These are phyloP conservation scores for Leptinotarsa rubiginosa DNA, from an alignment of 2,888 invertebrate species.

Conservation along the genomic window DNA sequence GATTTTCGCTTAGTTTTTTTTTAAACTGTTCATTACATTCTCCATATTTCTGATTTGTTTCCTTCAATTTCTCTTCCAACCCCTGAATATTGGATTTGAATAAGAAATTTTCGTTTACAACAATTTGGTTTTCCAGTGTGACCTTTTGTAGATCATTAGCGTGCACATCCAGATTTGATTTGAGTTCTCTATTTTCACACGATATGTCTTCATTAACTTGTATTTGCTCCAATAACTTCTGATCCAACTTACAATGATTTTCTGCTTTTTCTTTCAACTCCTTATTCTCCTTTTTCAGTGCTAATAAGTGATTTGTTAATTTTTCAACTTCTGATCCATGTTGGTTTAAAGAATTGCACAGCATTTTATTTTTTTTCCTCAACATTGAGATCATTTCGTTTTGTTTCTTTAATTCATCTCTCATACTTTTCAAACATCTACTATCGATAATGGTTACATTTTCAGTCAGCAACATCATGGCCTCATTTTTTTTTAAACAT, in stretches of 20 bases:
- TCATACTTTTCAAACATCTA: background rate
- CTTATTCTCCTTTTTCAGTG: background rate
- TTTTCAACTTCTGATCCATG: constrained; percentile 5
- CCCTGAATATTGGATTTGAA: background rate
- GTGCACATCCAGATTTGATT: background rate
- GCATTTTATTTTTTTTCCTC: background rate
- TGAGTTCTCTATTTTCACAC: background rate
- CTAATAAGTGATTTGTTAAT: background rate
- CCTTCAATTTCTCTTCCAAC: background rate
- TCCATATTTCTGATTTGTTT: background rate
- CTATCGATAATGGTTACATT: background rate
- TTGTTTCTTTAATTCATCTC: background rate
- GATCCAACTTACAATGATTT: background rate
- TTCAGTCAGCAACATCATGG: background rate
- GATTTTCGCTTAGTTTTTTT: background rate
- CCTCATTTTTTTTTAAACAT: no score
- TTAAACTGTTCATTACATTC: background rate
- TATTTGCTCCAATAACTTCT: constrained; percentile 1
- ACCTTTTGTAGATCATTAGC: no score
- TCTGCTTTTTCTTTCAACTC: background rate
- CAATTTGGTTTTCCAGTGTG: background rate
- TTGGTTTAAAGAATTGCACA: background rate
- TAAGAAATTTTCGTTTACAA: background rate
- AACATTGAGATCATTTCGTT: background rate
- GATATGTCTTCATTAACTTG: background rate